phyloP scores from a whole-genome alignment of 1,140 invertebrate species.

The Nephila pilipes region DNA sequence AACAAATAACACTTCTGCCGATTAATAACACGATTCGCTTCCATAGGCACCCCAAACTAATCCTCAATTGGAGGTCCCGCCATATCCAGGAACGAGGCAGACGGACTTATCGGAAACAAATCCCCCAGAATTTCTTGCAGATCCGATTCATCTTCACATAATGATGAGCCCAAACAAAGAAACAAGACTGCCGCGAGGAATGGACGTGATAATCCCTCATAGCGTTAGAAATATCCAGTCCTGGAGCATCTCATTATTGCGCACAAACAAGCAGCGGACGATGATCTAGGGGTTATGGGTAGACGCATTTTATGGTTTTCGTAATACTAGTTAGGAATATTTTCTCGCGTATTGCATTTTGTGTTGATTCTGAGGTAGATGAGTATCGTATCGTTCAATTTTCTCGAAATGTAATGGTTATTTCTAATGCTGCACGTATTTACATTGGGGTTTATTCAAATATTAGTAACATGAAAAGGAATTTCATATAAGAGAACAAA shows the following conservation, averaged over 20 bases:
- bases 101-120: background rate
- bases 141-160: constrained; percentile 6
- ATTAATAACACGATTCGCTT: background rate
- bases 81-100: background rate
- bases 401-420: no score
- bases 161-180: constrained; percentile 47
- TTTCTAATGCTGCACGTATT: no score
- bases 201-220: constrained; percentile 43
- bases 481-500: no score
- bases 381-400: no score
- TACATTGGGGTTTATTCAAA: no score
- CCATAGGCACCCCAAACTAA: background rate
- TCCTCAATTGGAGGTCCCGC: constrained; percentile 24
- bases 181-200: background rate
- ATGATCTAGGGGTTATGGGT: no score
- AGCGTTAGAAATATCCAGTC: constrained; percentile 27
- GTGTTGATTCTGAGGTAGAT: no score
- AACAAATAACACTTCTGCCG: constrained; percentile 1
- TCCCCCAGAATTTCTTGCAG: background rate
- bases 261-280: background rate
- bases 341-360: no score
- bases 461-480: no score
- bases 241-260: constrained; percentile 17
- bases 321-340: no score
- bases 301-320: no score